Percentiles rank a stretch among this genome's conserved stretches.
Evolutionary conservation across 2,888 invertebrate genomes (phyloP).

Genomic region (Electrophaes corylata): DNA sequence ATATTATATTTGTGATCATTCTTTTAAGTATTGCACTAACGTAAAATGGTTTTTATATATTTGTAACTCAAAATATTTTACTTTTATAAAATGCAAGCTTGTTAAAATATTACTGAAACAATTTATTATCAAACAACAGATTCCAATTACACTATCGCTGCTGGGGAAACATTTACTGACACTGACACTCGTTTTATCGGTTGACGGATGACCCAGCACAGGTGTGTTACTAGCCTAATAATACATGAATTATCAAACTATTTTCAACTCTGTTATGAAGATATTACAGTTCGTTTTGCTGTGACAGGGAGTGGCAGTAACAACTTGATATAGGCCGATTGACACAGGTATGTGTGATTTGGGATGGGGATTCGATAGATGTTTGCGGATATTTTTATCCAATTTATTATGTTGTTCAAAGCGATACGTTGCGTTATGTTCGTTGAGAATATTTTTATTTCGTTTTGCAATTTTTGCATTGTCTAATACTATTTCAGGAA

Average conservation of each 20-base stretch:
- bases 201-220: slow-evolving; percentile 57
- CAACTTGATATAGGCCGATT: slow-evolving; percentile 54
- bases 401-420: slow-evolving; percentile 31
- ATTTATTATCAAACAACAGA: slow-evolving; percentile 33
- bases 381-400: slow-evolving; percentile 37
- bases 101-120: slow-evolving; percentile 27
- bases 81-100: slow-evolving; percentile 18
- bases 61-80: slow-evolving; percentile 13
- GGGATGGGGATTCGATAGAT: slow-evolving; percentile 27
- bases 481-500: not conserved
- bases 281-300: slow-evolving; percentile 30
- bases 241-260: slow-evolving; percentile 15
- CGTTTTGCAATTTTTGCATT: not conserved
- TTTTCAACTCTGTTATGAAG: slow-evolving; percentile 24
- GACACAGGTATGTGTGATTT: slow-evolving; percentile 55
- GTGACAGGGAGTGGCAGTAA: slow-evolving; percentile 32
- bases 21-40: no score
- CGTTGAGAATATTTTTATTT: slow-evolving; percentile 2
- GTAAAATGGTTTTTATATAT: slow-evolving; percentile 4
- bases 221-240: slow-evolving; percentile 51
- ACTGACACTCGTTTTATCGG: slow-evolving; percentile 50
- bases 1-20: no score
- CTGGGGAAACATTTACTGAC: slow-evolving; percentile 39
- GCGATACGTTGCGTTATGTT: slow-evolving; percentile 8
- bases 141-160: slow-evolving; percentile 36